Base-by-base conservation (phyloP, 2,888 invertebrate species). In the Metellina segmentata region DNA sequence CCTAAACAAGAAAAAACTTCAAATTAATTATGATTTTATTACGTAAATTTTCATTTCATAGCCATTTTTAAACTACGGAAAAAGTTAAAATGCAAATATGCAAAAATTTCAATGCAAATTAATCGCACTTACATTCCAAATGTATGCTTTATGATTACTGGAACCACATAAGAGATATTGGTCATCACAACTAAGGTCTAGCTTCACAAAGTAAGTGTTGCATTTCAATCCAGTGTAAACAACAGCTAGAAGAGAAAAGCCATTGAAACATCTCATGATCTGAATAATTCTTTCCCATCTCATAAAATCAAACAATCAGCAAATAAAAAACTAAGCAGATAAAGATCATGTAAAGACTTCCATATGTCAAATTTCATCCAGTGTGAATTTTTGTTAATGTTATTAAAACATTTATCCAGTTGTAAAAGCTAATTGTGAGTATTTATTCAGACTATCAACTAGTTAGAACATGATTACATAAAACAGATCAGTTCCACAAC, bases 141-240 rank as follows among this genome's bases (percentile, higher is more conserved):
- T 96, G 94, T 98, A 98, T 0, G 98, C 98, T 94, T 96, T 96
- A 93, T 97, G 97, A 95, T 98, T 98, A 94, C 97, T 97, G 94
- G 98, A 98, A n/a, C 98, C 98, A 95, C 98, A 98, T 0, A 98
- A 96, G 51, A 98, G 95, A 95, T 97, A 98, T 93, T 96, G 95
- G 6, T 97, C 97, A 95, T 98, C 98, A 0, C 97, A 96, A 94
- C 97, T 98, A 53, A 98, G 95, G 93, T 97, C 96, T 0, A 97
- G 96, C 95, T 98, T 98, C 69, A 98, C 97, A 95, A 97, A 98
- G 95, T 97, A 98, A 0, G 97, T 97, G 87, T 96, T 96, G 95
- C 97, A 97, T 94, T 97, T 96, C 94, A 98, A 97, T 0, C 98
- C 98, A 91, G 94, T 94, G 94, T 94, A 95, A 2, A 91, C 87